Evolutionary conservation across 2,113 vertebrate species (phyloP), one percentile per base, ranked within the genome.

Genomic region (Limanda limanda): DNA sequence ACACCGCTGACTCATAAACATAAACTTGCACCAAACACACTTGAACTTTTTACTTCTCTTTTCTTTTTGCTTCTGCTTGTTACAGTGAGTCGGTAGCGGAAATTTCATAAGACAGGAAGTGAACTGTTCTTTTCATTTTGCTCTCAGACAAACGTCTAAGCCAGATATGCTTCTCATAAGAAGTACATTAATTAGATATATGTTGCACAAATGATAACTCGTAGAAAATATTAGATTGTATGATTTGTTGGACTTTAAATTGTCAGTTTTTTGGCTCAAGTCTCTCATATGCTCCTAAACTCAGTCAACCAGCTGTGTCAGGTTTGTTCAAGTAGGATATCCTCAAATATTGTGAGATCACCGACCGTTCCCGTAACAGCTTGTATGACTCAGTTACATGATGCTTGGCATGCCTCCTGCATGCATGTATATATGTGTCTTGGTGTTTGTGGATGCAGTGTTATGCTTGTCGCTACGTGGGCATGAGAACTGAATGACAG

Each of bases 381-480:
- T 17, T 51, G 42, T 45, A 42, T 0, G 1, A 52, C 47, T 25
- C 23, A 13, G 54, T 25, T 55, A 25, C 24, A 58, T 66, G 0
- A 76, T 31, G 48, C 63, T 21, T 47, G 12, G 13, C 42, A 37
- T 12, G 11, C 5, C 7, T 23, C 51, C 51, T n/a, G 51, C n/a
- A 1, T 48, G 45, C 14, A 52, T 52, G 51, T n/a, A 31, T 21
- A 6, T 17, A 17, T 61, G 20, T 21, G 9, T 63, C 27, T 12
- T 20, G 13, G 56, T 31, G 17, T 37, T 47, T 47, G 71, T 47
- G 47, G 63, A 62, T 55, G 31, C 27, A 4, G 58, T 56, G 63
- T 74, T 75, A 18, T 67, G 74, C 27, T 1, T 17, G 74, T 88
- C 27, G 37, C 69, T 77, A 74, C 11, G 60, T 66, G 68, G 35